A percentile compares a stretch with the other conserved stretches of the same genome.
phyloP scores from a whole-genome alignment of 2,797 vertebrate genomes.

The Acanthornis magna region DNA sequence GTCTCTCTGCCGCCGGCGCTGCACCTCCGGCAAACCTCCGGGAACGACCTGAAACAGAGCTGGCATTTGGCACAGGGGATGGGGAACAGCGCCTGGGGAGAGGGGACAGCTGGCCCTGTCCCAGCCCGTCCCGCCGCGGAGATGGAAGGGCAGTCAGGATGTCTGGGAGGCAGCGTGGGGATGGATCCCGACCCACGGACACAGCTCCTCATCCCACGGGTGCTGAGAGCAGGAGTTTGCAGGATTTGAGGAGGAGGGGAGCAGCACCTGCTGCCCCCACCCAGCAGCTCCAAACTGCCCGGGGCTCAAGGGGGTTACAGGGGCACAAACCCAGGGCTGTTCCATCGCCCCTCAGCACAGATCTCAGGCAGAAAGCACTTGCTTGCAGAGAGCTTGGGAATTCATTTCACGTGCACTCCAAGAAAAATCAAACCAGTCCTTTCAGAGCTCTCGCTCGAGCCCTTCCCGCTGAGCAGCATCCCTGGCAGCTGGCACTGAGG shows the following conservation, averaged over 20 bases:
- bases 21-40: accelerated
- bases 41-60: neutral
- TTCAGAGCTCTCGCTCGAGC: neutral
- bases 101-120: neutral
- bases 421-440: neutral
- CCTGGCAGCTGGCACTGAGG: conserved; percentile 28
- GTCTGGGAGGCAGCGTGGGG: accelerated
- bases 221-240: neutral
- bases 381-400: neutral
- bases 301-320: neutral
- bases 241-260: neutral
- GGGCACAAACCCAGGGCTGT: neutral
- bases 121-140: accelerated
- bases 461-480: conserved; percentile 27
- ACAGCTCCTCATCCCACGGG: accelerated
- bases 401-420: neutral
- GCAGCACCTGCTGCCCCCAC: neutral
- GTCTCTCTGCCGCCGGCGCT: neutral
- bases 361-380: neutral
- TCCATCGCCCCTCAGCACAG: neutral
- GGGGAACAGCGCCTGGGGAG: too few species aligned
- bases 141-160: neutral
- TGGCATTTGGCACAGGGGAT: neutral
- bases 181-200: accelerated
- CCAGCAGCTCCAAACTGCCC: neutral